Conservation (phyloP, 2,113 vertebrate species). For the Pungitius pungitius region DNA sequence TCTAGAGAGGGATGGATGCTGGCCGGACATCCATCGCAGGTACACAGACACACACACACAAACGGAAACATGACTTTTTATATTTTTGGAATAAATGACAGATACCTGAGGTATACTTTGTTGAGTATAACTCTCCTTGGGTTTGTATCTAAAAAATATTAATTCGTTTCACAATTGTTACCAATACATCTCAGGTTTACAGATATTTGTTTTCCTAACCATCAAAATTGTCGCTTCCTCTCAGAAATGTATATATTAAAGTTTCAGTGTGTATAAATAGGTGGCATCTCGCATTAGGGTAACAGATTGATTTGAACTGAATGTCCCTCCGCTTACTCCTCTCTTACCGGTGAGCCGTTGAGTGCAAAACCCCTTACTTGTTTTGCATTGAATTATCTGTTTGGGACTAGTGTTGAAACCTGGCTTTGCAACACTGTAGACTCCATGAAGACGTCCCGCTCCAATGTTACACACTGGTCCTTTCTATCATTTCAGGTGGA, state of each 20-base stretch:
- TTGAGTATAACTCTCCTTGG: too few species aligned
- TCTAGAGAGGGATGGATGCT: conserved; percentile 82
- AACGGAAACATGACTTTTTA: neutral
- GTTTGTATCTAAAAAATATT: neutral
- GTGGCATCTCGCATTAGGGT: neutral
- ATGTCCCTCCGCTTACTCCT: too few species aligned
- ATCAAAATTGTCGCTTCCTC: neutral
- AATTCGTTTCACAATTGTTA: neutral
- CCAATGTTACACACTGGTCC: neutral
- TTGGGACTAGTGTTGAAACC: neutral
- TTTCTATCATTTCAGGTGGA: neutral
- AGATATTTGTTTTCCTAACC: neutral
- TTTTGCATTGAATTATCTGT: neutral
- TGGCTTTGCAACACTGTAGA: too few species aligned
- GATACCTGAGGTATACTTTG: neutral
- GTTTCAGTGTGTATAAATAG: neutral
- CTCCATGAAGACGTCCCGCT: neutral
- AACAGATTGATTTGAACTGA: neutral
- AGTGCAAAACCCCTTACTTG: too few species aligned
- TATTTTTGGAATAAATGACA: neutral
- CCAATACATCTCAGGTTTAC: neutral
- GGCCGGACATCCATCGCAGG: conserved; percentile 85
- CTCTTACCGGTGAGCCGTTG: too few species aligned
- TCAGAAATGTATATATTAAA: neutral
- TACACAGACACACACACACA: conserved; percentile 52